phyloP scores from a whole-genome alignment of 2,888 invertebrate genomes.

The Hirtodrosophila confusa region DNA sequence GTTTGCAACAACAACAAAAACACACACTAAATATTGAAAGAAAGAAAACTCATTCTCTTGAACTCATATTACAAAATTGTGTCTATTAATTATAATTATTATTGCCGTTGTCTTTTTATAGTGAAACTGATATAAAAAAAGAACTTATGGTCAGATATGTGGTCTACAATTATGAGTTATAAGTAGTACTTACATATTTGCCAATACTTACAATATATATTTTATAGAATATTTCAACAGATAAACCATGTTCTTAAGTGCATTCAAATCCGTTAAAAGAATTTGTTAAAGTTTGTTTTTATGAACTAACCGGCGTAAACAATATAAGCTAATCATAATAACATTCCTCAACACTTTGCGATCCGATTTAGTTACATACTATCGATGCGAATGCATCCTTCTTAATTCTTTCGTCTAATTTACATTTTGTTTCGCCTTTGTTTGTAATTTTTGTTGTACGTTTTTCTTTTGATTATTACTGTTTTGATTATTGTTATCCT shows the following conservation, averaged over 20 bases:
- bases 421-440: conserved; percentile 46
- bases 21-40: conserved; percentile 49
- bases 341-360: conserved; percentile 81
- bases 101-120: conserved; percentile 76
- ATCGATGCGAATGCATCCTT: conserved; percentile 40
- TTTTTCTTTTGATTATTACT: conserved; percentile 30
- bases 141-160: conserved; percentile 54
- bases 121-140: conserved; percentile 39
- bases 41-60: conserved; percentile 45
- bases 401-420: conserved; percentile 25
- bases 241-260: conserved; percentile 50
- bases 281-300: conserved; percentile 77
- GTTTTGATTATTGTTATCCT: conserved; percentile 51
- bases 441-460: conserved; percentile 56
- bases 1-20: conserved; percentile 52
- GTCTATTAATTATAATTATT: conserved; percentile 73
- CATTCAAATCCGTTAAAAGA: conserved; percentile 66
- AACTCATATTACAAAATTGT: conserved; percentile 57
- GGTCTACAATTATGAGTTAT: conserved; percentile 52
- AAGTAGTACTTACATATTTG: conserved; percentile 60
- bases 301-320: conserved; percentile 57
- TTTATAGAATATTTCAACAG: conserved; percentile 65
- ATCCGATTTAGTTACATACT: conserved; percentile 41
- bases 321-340: conserved; percentile 69
- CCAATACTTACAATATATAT: conserved; percentile 65